Conservation (phyloP, 2,113 vertebrate genomes). For the Sinosuthora webbiana region DNA sequence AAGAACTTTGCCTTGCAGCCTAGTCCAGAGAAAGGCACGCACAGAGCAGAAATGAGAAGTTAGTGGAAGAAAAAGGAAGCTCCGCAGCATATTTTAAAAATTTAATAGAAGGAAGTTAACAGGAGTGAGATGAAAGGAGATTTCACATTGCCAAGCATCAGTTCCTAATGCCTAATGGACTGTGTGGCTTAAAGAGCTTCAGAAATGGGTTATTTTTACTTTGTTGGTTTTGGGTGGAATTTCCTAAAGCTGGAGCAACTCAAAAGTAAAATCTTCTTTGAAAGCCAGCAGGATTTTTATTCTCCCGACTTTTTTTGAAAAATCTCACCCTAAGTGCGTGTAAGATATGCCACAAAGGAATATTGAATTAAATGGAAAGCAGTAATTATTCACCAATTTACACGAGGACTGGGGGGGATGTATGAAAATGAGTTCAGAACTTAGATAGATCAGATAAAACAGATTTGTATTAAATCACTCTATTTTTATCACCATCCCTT, state of each 20-base stretch:
- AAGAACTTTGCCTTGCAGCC: not conserved
- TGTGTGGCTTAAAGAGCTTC: not conserved
- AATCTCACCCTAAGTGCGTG: not conserved
- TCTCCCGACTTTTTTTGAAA: not conserved
- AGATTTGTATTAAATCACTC: not conserved
- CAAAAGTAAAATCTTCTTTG: not conserved
- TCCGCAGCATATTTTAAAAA: not conserved
- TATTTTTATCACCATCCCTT: not conserved
- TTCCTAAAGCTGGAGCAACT: not conserved
- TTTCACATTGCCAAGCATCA: not conserved
- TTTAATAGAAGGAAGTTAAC: not conserved
- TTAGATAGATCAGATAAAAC: not conserved
- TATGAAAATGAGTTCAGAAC: not conserved
- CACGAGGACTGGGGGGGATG: not conserved
- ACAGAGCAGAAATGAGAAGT: not conserved
- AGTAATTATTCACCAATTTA: not conserved
- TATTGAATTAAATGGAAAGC: not conserved
- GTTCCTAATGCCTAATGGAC: not conserved
- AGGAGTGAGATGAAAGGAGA: not conserved
- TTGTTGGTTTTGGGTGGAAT: slow-evolving; percentile 2
- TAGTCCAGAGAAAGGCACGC: not conserved
- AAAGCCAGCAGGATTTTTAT: not conserved
- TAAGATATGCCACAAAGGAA: not conserved
- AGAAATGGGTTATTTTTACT: slow-evolving; percentile 9
- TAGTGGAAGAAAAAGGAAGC: not conserved